Percentiles rank a stretch among this genome's conserved stretches.
Conservation (phyloP, 2,113 vertebrate species). For the Vimba vimba region DNA sequence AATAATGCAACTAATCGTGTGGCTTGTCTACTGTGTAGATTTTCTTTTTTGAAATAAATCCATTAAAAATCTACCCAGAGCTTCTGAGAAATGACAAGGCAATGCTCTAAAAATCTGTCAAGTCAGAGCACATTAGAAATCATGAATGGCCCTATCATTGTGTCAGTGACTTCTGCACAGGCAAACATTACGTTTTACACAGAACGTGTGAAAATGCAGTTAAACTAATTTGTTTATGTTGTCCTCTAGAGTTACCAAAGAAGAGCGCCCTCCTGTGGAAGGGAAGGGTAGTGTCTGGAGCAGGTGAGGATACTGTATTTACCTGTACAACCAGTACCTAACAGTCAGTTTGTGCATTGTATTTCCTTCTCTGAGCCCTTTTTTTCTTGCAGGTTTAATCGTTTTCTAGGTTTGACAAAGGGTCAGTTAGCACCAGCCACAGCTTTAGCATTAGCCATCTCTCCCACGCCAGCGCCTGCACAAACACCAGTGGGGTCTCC, state of each 20-base stretch:
- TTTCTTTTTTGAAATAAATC: background rate
- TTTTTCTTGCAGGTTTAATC: constrained; percentile 73
- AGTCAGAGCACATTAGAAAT: background rate
- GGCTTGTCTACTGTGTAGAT: background rate
- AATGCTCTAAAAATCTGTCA: too few relatives aligned
- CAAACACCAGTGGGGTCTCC: constrained; percentile 59
- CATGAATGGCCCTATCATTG: background rate
- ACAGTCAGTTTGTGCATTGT: background rate
- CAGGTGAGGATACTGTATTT: constrained; percentile 62
- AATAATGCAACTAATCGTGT: background rate
- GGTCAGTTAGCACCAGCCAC: constrained; percentile 66
- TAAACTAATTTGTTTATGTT: background rate
- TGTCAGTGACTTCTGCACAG: background rate
- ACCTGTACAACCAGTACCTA: background rate
- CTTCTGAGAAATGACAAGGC: too few relatives aligned
- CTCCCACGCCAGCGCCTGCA: constrained; percentile 40
- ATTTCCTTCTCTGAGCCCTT: background rate
- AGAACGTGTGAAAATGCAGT: background rate
- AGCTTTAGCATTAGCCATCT: constrained; percentile 42
- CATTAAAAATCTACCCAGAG: background rate
- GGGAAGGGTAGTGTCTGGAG: constrained; percentile 73
- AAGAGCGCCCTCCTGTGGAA: constrained; percentile 68
- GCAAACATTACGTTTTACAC: background rate
- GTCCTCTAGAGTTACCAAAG: constrained; percentile 69
- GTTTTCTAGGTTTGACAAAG: constrained; percentile 73